A percentile compares a stretch with the other conserved stretches of the same genome.
Conservation (phyloP, 2,888 invertebrate species). For the Bugulina stolonifera region DNA sequence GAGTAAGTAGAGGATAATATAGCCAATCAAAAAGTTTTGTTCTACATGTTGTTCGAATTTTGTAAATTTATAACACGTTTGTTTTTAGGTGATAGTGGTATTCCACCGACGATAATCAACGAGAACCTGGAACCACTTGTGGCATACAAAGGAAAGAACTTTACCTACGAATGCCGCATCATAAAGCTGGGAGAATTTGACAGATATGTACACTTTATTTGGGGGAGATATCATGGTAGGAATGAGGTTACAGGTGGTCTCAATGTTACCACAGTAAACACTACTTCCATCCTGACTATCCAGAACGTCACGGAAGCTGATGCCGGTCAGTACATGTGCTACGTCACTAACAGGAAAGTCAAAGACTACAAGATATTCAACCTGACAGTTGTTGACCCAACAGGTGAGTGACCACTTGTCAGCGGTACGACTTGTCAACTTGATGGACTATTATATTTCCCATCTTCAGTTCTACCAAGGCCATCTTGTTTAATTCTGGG, state of each 20-base stretch:
- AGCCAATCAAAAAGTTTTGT: background rate
- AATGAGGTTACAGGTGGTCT: background rate
- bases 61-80: background rate
- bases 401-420: too few relatives aligned
- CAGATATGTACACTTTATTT: slow-evolving; percentile 5
- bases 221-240: slow-evolving; percentile 6
- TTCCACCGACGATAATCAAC: slow-evolving; percentile 8
- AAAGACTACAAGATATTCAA: background rate
- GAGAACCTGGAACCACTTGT: slow-evolving; percentile 9
- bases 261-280: background rate
- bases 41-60: background rate
- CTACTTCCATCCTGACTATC: background rate
- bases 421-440: too few relatives aligned
- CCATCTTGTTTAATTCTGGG: too few relatives aligned
- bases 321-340: slow-evolving; percentile 2
- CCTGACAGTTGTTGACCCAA: background rate
- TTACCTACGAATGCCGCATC: slow-evolving; percentile 10
- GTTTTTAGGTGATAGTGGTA: background rate
- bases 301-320: slow-evolving; percentile 3
- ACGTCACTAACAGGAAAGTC: background rate
- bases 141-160: slow-evolving; percentile 8
- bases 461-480: too few relatives aligned
- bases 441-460: too few relatives aligned
- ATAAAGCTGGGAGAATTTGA: background rate
- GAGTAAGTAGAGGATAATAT: background rate